phyloP scores from a whole-genome alignment of 2,113 vertebrate species.

The Microcebus murinus region DNA sequence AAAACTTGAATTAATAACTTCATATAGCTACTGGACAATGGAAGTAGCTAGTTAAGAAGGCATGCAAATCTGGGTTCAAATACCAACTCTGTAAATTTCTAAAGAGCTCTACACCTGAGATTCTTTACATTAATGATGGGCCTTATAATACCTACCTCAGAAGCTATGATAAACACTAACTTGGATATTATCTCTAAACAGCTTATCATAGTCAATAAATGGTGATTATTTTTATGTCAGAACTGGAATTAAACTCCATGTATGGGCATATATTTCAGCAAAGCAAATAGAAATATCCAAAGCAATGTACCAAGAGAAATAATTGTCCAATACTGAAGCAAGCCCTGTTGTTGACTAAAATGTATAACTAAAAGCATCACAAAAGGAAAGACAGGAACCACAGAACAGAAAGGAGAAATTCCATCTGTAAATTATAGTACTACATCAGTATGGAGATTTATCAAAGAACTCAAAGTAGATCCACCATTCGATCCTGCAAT shows the following conservation, averaged over 20 bases:
- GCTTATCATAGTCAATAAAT: neutral
- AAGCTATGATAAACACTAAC: neutral
- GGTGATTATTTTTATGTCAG: neutral
- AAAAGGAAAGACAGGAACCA: neutral
- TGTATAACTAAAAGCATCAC: neutral
- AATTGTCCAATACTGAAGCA: neutral
- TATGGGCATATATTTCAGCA: neutral
- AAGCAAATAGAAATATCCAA: conserved; percentile 30
- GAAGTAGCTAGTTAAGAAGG: neutral
- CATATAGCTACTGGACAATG: neutral
- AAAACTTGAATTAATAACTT: neutral
- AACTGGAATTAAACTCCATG: neutral
- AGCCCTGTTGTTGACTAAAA: neutral
- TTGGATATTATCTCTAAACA: neutral
- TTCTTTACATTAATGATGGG: neutral
- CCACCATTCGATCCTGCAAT: no score
- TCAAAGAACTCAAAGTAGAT: no score
- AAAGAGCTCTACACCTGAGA: neutral
- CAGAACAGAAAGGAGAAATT: neutral
- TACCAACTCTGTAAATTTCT: neutral
- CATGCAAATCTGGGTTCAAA: neutral
- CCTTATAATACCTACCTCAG: neutral
- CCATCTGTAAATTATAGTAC: neutral
- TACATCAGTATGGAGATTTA: neutral
- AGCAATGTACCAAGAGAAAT: neutral